Evolutionary conservation across 2,113 vertebrate species (phyloP).

Genomic region (Brienomyrus longianalis): DNA sequence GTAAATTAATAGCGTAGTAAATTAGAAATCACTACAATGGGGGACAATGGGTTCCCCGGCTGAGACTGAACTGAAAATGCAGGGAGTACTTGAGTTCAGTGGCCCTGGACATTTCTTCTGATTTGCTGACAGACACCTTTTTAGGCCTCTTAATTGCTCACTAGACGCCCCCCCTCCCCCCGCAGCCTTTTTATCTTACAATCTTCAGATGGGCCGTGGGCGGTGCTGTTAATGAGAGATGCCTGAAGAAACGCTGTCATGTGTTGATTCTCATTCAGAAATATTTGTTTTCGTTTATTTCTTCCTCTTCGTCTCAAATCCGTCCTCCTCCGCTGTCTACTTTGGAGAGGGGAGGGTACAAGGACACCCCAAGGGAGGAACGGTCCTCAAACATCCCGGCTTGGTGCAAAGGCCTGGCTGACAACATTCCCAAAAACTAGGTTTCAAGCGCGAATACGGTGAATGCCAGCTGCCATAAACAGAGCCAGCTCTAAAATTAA

Average conservation of each 20-base stretch:
- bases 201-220: not conserved
- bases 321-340: not conserved
- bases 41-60: not conserved
- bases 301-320: not conserved
- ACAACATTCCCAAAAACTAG: not conserved
- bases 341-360: not conserved
- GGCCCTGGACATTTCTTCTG: not conserved
- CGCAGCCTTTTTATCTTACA: not conserved
- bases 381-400: not conserved
- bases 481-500: not conserved
- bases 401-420: not conserved
- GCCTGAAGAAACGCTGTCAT: not conserved
- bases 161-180: too few relatives aligned
- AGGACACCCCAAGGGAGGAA: not conserved
- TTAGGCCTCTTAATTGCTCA: not conserved
- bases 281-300: conserved; percentile 5
- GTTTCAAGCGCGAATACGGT: not conserved
- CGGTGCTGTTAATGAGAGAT: not conserved
- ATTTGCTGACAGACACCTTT: not conserved
- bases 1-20: not conserved
- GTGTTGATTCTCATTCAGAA: not conserved
- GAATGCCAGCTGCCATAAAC: not conserved
- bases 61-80: not conserved
- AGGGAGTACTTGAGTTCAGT: not conserved
- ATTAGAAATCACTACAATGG: not conserved